Percentiles rank a stretch among this genome's conserved stretches.
These are phyloP conservation scores for Drosophila colorata DNA, from an alignment of 2,888 invertebrate species.

Conservation along the genomic window DNA sequence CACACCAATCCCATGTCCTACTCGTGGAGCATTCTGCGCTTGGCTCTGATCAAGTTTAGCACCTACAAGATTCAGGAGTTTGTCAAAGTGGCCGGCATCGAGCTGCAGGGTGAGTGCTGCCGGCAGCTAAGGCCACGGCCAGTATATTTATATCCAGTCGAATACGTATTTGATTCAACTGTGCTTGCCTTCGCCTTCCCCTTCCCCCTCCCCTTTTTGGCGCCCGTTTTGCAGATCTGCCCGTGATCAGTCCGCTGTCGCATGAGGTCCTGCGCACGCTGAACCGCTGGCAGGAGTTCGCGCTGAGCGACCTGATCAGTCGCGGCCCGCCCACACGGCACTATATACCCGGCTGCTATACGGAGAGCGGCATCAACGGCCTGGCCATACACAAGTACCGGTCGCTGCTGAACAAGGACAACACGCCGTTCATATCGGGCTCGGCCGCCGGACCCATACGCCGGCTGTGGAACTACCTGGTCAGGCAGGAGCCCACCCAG, in stretches of 20 bases:
- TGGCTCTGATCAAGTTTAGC: slow-evolving; percentile 94
- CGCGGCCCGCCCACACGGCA: slow-evolving; percentile 92
- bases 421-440: slow-evolving; percentile 95
- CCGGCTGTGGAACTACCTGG: slow-evolving; percentile 96
- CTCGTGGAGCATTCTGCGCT: slow-evolving; percentile 97
- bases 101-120: slow-evolving; percentile 92
- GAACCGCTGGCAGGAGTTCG: slow-evolving; percentile 94
- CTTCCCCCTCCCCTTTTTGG: too few species aligned
- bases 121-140: too few species aligned
- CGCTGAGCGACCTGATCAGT: slow-evolving; percentile 88
- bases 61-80: slow-evolving; percentile 94
- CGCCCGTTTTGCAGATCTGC: slow-evolving; percentile 89
- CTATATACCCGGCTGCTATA: slow-evolving; percentile 95
- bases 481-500: slow-evolving; percentile 96
- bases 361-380: slow-evolving; percentile 90
- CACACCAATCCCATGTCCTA: slow-evolving; percentile 97
- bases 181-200: too few species aligned
- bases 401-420: slow-evolving; percentile 95
- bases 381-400: slow-evolving; percentile 97
- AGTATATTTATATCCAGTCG: too few species aligned
- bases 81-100: slow-evolving; percentile 94
- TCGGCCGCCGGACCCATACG: slow-evolving; percentile 91
- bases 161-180: too few species aligned
- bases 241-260: slow-evolving; percentile 96
- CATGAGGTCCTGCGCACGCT: slow-evolving; percentile 95